A percentile compares a stretch with the other conserved stretches of the same genome.
Evolutionary conservation across 2,113 vertebrate genomes (phyloP).

Genomic region (Thunnus thynnus): DNA sequence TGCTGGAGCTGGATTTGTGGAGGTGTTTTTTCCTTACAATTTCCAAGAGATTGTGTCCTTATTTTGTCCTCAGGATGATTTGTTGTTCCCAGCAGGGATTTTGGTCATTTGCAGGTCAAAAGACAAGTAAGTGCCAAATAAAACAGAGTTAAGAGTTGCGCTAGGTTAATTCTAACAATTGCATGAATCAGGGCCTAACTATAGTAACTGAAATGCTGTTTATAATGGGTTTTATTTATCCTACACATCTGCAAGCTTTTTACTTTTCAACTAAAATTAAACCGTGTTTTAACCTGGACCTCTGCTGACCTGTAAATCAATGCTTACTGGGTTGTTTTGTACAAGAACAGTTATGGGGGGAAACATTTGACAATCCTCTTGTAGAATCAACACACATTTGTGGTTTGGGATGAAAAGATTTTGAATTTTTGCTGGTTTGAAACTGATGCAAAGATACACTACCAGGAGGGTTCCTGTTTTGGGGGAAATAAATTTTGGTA

Average conservation of each 20-base stretch:
- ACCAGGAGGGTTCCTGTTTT: constrained; percentile 1
- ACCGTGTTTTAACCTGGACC: too few species aligned
- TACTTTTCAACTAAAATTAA: too few species aligned
- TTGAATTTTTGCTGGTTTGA: background rate
- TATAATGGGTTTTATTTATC: too few species aligned
- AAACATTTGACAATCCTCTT: background rate
- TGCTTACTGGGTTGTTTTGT: too few species aligned
- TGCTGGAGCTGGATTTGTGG: background rate
- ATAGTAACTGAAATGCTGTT: background rate
- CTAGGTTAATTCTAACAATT: too few species aligned
- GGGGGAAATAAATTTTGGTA: background rate
- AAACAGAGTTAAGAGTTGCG: background rate
- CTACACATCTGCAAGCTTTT: too few species aligned
- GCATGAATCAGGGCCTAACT: too few species aligned
- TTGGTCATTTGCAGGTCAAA: background rate
- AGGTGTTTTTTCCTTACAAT: background rate
- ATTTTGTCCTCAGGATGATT: background rate
- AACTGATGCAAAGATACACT: background rate
- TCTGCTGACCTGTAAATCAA: background rate
- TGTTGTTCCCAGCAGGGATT: background rate
- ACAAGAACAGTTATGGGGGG: too few species aligned
- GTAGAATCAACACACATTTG: background rate
- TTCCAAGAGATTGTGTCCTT: background rate
- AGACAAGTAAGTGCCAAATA: background rate
- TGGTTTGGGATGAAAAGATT: background rate